Percentiles rank a stretch among this genome's conserved stretches.
These are phyloP conservation scores for Andrena camellia DNA, from an alignment of 2,888 invertebrate genomes.

Conservation along the genomic window DNA sequence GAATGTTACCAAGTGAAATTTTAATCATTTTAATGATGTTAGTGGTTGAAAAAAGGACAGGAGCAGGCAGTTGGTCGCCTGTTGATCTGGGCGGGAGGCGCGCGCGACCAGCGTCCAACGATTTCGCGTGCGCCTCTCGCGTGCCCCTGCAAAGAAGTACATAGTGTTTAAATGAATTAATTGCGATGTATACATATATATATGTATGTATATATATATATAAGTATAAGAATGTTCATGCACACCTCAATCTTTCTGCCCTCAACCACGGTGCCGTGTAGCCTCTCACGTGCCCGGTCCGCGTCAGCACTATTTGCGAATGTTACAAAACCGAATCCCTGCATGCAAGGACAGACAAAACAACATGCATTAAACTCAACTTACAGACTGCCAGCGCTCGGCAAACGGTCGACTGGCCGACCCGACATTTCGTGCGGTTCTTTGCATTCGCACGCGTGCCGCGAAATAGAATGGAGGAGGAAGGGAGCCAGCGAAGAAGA, in stretches of 20 bases:
- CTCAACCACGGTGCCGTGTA: slow-evolving; percentile 99
- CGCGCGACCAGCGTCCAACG: neutral
- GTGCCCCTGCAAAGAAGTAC: slow-evolving; percentile 52
- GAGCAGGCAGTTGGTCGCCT: slow-evolving; percentile 41
- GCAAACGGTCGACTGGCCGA: slow-evolving; percentile 71
- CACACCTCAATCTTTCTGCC: slow-evolving; percentile 99
- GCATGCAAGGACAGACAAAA: slow-evolving; percentile 98
- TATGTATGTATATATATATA: slow-evolving; percentile 79
- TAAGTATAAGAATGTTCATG: slow-evolving; percentile 91
- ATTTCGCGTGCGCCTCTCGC: slow-evolving; percentile 59
- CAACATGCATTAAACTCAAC: slow-evolving; percentile 93
- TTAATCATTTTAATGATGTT: slow-evolving; percentile 7
- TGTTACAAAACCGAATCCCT: slow-evolving; percentile 99
- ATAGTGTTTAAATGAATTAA: slow-evolving; percentile 68
- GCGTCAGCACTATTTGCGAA: slow-evolving; percentile 99
- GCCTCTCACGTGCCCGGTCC: slow-evolving; percentile 99
- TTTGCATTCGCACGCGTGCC: neutral
- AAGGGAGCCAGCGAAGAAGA: neutral
- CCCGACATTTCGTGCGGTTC: slow-evolving; percentile 68
- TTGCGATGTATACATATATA: slow-evolving; percentile 82
- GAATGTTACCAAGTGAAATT: slow-evolving; percentile 25
- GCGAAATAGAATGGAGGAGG: neutral
- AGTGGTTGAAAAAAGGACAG: neutral
- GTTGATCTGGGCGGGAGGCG: slow-evolving; percentile 41
- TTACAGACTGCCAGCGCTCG: slow-evolving; percentile 84